Conservation (phyloP, 2,797 vertebrate genomes). For the Spea hammondii region DNA sequence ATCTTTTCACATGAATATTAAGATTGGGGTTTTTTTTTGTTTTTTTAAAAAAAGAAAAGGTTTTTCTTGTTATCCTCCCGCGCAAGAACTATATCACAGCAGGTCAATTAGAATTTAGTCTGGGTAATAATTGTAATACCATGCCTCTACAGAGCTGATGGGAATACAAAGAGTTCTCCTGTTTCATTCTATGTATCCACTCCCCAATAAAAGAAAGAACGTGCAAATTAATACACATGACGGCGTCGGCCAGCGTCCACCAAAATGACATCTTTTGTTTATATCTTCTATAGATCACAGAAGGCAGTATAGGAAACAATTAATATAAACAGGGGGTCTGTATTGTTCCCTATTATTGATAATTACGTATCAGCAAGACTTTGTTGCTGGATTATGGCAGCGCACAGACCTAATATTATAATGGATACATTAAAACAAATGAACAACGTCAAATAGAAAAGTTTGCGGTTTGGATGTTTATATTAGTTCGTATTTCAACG, state of each 20-base stretch:
- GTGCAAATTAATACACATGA: constrained; percentile 7
- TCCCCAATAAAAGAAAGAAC: constrained; percentile 11
- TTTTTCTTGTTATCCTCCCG: constrained; percentile 43
- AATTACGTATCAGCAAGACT: constrained; percentile 1
- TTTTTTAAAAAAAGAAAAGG: constrained; percentile 48
- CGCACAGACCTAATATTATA: neutral
- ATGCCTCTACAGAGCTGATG: constrained; percentile 29
- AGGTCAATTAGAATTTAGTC: constrained; percentile 50
- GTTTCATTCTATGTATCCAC: constrained; percentile 18
- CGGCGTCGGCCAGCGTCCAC: constrained; percentile 9
- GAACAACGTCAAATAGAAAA: neutral
- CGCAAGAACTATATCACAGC: constrained; percentile 49
- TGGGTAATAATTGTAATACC: constrained; percentile 39
- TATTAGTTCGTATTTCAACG: no score
- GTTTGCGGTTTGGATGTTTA: no score
- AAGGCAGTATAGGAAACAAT: neutral
- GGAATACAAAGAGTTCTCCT: constrained; percentile 26
- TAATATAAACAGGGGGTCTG: neutral
- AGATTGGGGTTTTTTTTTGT: constrained; percentile 37
- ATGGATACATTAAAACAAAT: neutral
- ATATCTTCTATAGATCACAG: neutral
- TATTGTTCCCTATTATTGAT: neutral
- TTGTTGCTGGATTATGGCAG: neutral
- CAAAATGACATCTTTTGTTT: neutral
- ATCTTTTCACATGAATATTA: constrained; percentile 51